These are phyloP conservation scores for Lutjanus campechanus DNA, from an alignment of 2,797 vertebrate genomes.

Conservation along the genomic window DNA sequence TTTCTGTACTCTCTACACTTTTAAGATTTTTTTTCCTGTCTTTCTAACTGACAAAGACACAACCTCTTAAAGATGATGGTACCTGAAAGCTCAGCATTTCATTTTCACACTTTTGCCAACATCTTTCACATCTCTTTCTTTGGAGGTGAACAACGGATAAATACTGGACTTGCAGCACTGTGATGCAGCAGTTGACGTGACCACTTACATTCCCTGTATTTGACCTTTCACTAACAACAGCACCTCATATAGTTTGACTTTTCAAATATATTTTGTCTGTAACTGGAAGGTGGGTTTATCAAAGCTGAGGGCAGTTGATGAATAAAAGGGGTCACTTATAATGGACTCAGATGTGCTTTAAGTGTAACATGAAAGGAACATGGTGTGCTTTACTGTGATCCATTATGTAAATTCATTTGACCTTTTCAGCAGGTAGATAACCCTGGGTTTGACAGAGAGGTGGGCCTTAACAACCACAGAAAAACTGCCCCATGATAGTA, in stretches of 20 bases:
- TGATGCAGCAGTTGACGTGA: not conserved
- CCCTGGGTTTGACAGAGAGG: not conserved
- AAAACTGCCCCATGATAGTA: too few relatives aligned
- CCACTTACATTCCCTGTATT: slow-evolving; percentile 6
- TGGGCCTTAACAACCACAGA: not conserved
- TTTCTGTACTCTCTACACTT: slow-evolving; percentile 19
- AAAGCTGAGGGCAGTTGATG: not conserved
- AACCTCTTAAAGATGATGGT: slow-evolving; percentile 27
- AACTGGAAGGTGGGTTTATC: not conserved
- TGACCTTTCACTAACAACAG: slow-evolving; percentile 22
- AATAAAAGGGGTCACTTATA: slow-evolving; percentile 14
- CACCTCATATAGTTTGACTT: not conserved
- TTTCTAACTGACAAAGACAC: slow-evolving; percentile 35
- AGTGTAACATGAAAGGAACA: slow-evolving; percentile 10
- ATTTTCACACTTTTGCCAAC: slow-evolving; percentile 28
- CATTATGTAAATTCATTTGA: slow-evolving; percentile 14
- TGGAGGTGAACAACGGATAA: slow-evolving; percentile 1
- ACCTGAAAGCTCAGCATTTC: slow-evolving; percentile 48
- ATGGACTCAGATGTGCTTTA: slow-evolving; percentile 14
- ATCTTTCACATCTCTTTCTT: slow-evolving; percentile 21
- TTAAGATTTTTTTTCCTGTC: not conserved
- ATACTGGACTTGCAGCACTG: not conserved
- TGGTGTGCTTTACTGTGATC: not conserved
- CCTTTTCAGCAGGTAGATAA: slow-evolving; percentile 7
- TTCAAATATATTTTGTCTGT: not conserved